Evolutionary conservation across 2,888 invertebrate genomes (phyloP), one percentile per base, ranked within the genome.

Genomic region (Scrobipalpa atriplicella): DNA sequence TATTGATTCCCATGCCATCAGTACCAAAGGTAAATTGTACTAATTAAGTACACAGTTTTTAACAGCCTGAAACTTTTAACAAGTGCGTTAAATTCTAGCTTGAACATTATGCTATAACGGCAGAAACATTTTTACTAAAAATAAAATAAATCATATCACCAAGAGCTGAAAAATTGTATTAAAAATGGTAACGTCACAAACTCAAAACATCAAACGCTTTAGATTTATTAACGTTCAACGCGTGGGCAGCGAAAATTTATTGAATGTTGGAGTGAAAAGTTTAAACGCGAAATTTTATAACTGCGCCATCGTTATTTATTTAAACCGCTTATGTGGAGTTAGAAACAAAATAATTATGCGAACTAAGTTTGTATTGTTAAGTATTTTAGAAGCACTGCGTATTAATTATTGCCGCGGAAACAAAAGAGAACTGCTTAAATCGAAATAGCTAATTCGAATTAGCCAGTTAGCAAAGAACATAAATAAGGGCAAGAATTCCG

Each of bases 401-500:
- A 19, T 21, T 29, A 56, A 56, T 13, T 56, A 56, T 56, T 19
- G 13, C 54, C 54, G 0, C 13, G 5, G 29, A 3, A 64, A 64
- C 56, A 64, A 51, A 66, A 18, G 29, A 38, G 47, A 61, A 60
- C 58, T 51, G 41, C 56, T 58, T n/a, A 16, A 65, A 36, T 61
- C 13, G 38, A 43, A 66, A 41, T 58, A 47, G 62, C 38, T 65
- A 69, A 75, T 70, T 72, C 67, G 73, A 78, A 77, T 73, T 73
- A 82, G 76, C 75, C 72, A 73, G 76, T 79, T 76, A 77, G 70
- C 71, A 71, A 73, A 72, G 73, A 73, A 76, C 74, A 80, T 83
- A 78, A 81, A 79, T 81, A 81, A 82, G 78, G 80, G 77, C 78
- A 75, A 81, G 76, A 80, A 76, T 78, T 80, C 78, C 75, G 74